Evolutionary conservation across 2,888 invertebrate species (phyloP), one percentile per base, ranked within the genome.

Genomic region (Kuschelorhynchus macadamiae): DNA sequence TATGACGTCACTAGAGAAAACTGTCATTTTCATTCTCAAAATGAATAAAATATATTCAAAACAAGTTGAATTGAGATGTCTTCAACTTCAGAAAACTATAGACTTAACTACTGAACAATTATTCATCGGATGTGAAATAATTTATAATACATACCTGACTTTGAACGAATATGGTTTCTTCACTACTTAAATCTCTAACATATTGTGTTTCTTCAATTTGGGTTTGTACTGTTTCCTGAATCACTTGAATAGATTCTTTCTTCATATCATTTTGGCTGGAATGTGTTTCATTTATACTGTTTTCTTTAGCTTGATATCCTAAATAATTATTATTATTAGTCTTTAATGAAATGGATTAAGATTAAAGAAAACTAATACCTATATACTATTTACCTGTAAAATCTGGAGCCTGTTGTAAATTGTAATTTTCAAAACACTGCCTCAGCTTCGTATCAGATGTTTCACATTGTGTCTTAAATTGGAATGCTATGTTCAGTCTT

Each of bases 381-480:
- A 81, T 78, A 66, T 79, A 81, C 12, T 8, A 39, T 2, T 2
- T 44, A 36, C 78, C 79, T 17, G 79, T 65, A 60, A 81, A 71
- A 71, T 82, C 81, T 7, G 80, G 75, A 9, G 79, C 74, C 32
- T 80, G 55, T 21, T 79, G 77, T 62, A 81, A 72, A 62, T 74
- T 78, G 21, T 75, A 77, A 60, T 78, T 77, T 62, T 81, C 80
- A 50, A 82, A 82, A 72, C 81, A 83, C 56, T 81, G 80, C 41
- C 82, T 73, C 47, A 84, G 74, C 67, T 81, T 82, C n/a, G 79
- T 76, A 74, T 84, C 83, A 1, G 84, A 82, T 1, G 74, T 78
- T 72, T 84, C 84, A 68, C 83, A 84, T 49, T 82, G 82, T n/a
- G 80, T 79, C 77, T 84, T 84, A 70, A 84, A 84, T 68, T 83